Evolutionary conservation across 2,113 vertebrate genomes (phyloP), one percentile per base, ranked within the genome.

Genomic region (Clarias batrachus): DNA sequence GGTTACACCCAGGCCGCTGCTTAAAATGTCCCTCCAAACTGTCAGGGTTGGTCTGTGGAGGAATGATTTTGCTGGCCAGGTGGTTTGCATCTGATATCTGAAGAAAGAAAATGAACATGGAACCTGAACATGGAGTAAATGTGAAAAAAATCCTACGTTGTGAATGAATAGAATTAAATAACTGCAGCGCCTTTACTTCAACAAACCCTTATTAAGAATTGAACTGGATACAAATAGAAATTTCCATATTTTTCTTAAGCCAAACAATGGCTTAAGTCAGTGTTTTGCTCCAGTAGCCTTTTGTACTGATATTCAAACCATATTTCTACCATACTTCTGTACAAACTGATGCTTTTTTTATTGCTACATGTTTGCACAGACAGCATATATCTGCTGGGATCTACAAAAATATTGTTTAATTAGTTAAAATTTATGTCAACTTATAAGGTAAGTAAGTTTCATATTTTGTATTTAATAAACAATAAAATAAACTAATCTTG

Each of bases 51-150:
- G 80, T 70, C 33, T 92, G 91, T 30, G 48, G 84, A 0, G 88
- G 78, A 27, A 92, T 83, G 4, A 70, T 73, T 0, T 86, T 89
- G 77, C 90, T 88, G 14, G 92, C 89, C 81, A 89, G 86, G 66
- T 88, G 86, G 37, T 89, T 90, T 25, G 54, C 59, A 21, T 92
- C 91, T 87, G 90, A 89, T 30, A 57, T 90, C 94, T 95, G 83
- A 10, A 4, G 21, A 74, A 73, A 10, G 16, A 19, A 84, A 62
- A 56, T 33, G 71, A 33, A 41, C 56, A 81, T 71, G 41, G 73
- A 65, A 25, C 60, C 37, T 62, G 11, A 77, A 30, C 71, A 68
- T 27, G 21, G 73, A 52, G 12, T 23, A 48, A 25, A 77, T 1
- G 0, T 76, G 33, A 9, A 73, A 73, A 73, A 6, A 37, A 19